These are phyloP conservation scores for Aviceda subcristata DNA, from an alignment of 2,113 vertebrate genomes.

Conservation along the genomic window DNA sequence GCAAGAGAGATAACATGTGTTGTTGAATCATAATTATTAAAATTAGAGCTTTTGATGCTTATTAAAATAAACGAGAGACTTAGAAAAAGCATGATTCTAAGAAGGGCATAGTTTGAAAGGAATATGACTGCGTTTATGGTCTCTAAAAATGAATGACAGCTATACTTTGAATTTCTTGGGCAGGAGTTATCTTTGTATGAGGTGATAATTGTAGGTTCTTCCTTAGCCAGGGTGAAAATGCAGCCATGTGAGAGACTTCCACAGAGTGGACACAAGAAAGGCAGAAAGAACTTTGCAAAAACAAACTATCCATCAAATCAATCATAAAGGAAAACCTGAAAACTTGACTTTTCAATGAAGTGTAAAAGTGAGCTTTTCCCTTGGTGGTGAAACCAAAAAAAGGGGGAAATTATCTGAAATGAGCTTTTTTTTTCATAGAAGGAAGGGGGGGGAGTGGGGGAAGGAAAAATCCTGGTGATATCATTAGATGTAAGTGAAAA, in stretches of 20 bases:
- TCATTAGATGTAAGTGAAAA: background rate
- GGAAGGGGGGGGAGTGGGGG: fast-evolving
- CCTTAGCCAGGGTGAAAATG: background rate
- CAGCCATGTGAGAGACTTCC: fast-evolving
- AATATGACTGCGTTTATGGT: background rate
- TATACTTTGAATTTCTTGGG: background rate
- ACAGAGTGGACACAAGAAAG: background rate
- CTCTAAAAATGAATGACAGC: background rate
- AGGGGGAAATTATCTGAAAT: background rate
- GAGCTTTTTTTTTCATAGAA: background rate
- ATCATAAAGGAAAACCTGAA: background rate
- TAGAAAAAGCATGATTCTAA: background rate
- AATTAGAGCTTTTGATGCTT: background rate
- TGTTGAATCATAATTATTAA: background rate
- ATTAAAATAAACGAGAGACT: background rate
- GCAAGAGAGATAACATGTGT: background rate
- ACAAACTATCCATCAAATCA: background rate
- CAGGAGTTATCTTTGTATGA: background rate
- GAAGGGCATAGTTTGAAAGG: background rate
- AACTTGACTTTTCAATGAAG: background rate
- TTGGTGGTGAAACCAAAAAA: background rate
- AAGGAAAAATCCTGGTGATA: background rate
- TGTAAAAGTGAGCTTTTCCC: background rate
- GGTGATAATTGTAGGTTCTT: background rate
- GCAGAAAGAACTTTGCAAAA: background rate